A percentile compares a stretch with the other conserved stretches of the same genome.
Evolutionary conservation across 2,113 vertebrate species (phyloP).

Genomic region (Limnothrissa miodon): DNA sequence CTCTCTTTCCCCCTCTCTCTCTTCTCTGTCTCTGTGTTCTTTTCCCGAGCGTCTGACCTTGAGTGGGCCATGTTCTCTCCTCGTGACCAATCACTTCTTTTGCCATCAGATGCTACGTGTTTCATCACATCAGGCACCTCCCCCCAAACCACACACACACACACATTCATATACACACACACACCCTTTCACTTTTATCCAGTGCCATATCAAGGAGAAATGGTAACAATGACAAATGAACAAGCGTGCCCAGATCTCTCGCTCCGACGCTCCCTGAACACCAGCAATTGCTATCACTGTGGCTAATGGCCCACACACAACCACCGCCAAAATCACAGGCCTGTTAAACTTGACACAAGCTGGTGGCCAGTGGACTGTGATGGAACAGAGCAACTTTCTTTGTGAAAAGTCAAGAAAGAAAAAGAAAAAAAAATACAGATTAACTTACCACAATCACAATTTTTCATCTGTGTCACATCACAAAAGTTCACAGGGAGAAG

Average conservation of each 20-base stretch:
- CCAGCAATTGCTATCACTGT: no score
- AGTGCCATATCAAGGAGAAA: slow-evolving; percentile 49
- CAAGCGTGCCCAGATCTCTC: not conserved
- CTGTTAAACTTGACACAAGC: not conserved
- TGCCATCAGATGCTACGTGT: not conserved
- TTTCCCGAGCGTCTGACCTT: slow-evolving; percentile 67
- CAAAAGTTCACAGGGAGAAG: not conserved
- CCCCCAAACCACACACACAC: slow-evolving; percentile 34
- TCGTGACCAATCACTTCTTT: not conserved
- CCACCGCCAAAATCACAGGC: not conserved
- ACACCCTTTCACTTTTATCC: slow-evolving; percentile 27
- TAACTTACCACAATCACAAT: not conserved
- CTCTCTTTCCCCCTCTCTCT: not conserved
- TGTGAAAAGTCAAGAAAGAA: not conserved
- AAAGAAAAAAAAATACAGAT: not conserved
- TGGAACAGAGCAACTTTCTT: not conserved
- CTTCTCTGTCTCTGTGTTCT: not conserved
- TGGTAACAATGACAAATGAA: slow-evolving; percentile 35
- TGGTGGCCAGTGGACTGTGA: not conserved
- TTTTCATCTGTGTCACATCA: not conserved
- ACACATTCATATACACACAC: no score
- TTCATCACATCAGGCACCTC: slow-evolving; percentile 56
- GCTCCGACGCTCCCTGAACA: not conserved
- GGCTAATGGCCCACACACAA: not conserved
- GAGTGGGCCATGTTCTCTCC: slow-evolving; percentile 51